These are phyloP conservation scores for Caenorhabditis elegans DNA, from an alignment of 1,140 invertebrate genomes.

Conservation along the genomic window DNA sequence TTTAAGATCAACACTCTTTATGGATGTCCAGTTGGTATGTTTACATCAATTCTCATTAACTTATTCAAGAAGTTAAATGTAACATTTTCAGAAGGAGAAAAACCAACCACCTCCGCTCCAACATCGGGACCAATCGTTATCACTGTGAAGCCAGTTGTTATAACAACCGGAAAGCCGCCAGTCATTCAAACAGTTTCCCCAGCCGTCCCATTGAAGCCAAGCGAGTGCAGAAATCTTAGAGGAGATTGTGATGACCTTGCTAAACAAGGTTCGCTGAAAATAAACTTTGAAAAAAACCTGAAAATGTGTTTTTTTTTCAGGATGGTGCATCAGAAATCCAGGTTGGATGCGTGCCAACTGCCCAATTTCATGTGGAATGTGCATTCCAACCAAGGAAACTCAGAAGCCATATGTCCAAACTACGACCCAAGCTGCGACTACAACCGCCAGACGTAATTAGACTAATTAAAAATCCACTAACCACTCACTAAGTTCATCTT, in stretches of 20 bases:
- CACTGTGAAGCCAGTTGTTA: constrained; percentile 16
- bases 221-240: constrained; percentile 53
- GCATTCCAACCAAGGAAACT: constrained; percentile 41
- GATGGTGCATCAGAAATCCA: constrained; percentile 63
- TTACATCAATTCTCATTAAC: too few relatives aligned
- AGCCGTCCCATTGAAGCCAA: not conserved
- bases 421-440: not conserved
- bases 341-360: constrained; percentile 63
- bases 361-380: constrained; percentile 58
- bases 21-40: constrained; percentile 58
- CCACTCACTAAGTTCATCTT: not conserved
- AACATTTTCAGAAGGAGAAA: not conserved
- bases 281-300: not conserved
- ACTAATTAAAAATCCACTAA: not conserved
- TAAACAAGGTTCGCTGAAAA: constrained; percentile 55
- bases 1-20: constrained; percentile 70
- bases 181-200: not conserved
- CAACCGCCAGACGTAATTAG: not conserved
- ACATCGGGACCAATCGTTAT: not conserved
- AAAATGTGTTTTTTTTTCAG: constrained; percentile 37
- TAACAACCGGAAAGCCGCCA: not conserved
- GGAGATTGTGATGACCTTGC: constrained; percentile 60
- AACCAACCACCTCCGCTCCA: constrained; percentile 20
- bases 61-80: too few relatives aligned
- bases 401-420: not conserved